phyloP scores from a whole-genome alignment of 2,797 vertebrate genomes.

The Pangasius krempfi region DNA sequence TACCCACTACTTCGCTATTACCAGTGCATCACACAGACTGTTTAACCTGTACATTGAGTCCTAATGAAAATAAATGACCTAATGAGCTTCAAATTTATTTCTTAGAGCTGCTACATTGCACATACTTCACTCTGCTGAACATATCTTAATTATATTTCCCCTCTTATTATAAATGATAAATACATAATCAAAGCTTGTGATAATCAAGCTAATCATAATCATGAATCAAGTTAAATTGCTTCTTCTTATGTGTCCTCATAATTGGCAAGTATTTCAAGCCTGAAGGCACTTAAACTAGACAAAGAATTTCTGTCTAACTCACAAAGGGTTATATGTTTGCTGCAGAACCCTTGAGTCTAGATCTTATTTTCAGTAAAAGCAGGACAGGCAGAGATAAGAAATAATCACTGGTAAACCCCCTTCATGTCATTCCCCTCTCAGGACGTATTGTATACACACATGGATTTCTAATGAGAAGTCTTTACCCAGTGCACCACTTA shows the following conservation, averaged over 20 bases:
- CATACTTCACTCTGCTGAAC: not conserved
- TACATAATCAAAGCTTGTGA: not conserved
- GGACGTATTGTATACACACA: not conserved
- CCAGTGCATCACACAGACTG: too few relatives aligned
- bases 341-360: not conserved
- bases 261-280: not conserved
- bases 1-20: not conserved
- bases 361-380: not conserved
- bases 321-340: not conserved
- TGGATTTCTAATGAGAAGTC: not conserved
- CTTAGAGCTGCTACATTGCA: not conserved
- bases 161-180: not conserved
- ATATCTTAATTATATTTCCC: not conserved
- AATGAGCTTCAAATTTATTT: not conserved
- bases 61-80: not conserved
- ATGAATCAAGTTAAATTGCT: not conserved
- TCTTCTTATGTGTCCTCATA: not conserved
- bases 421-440: not conserved
- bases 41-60: not conserved
- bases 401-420: not conserved
- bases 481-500: not conserved
- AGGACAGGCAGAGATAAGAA: not conserved
- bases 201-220: too few relatives aligned
- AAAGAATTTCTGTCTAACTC: slow-evolving; percentile 3
- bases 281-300: not conserved